Conservation (phyloP, 1,140 invertebrate species). For the Andrena cerasifolii region DNA sequence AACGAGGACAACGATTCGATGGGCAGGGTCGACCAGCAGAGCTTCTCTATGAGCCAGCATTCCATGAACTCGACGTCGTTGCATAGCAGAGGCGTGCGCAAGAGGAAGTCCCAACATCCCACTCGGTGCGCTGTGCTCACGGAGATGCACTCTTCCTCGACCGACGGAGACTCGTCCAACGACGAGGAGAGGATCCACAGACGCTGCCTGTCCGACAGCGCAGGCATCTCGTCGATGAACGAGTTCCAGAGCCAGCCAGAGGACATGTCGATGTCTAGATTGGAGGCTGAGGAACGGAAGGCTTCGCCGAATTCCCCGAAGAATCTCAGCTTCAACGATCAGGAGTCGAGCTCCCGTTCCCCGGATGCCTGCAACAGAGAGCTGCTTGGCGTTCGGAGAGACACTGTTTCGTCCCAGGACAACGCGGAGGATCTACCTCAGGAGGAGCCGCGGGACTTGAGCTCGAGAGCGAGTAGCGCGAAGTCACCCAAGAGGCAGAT, state of each 20-base stretch:
- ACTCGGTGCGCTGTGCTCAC: constrained; percentile 89
- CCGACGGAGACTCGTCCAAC: constrained; percentile 86
- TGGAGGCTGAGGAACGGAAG: constrained; percentile 75
- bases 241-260: constrained; percentile 84
- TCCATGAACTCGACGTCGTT: constrained; percentile 71
- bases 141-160: constrained; percentile 84
- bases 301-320: constrained; percentile 67
- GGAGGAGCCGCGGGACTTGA: constrained; percentile 78
- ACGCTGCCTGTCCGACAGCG: constrained; percentile 43
- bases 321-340: constrained; percentile 52
- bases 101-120: constrained; percentile 96
- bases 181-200: constrained; percentile 78
- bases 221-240: constrained; percentile 23
- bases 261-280: constrained; percentile 84
- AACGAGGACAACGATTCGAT: constrained; percentile 87
- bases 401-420: constrained; percentile 41
- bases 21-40: constrained; percentile 72
- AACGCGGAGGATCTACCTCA: constrained; percentile 63
- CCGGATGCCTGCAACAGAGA: constrained; percentile 54
- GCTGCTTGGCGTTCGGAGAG: constrained; percentile 25
- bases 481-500: constrained; percentile 70
- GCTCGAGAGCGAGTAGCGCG: constrained; percentile 74
- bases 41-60: constrained; percentile 70
- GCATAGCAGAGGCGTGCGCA: constrained; percentile 83
- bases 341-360: constrained; percentile 61